Evolutionary conservation across 2,113 vertebrate genomes (phyloP), one percentile per base, ranked within the genome.

Genomic region (Canis aureus): DNA sequence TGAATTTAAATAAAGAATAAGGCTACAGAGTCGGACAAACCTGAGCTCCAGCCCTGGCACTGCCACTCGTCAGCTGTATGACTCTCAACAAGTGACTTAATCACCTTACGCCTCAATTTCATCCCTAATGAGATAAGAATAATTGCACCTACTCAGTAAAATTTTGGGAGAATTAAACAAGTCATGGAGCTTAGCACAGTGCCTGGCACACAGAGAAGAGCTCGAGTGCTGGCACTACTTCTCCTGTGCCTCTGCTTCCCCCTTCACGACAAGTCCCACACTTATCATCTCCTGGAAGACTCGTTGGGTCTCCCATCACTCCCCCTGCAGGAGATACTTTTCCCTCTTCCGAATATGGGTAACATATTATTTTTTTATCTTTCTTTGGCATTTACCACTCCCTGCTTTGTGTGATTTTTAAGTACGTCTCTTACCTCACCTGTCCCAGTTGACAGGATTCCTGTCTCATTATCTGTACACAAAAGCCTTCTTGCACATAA

Each of bases 61-160:
- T 35, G 35, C 19, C 17, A 13, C 16, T 73, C 35, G 35, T 73
- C 73, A 62, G 35, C 69, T 74, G 15, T 67, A 29, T 55, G 49
- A 84, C 51, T 67, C 78, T 35, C 62, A 29, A 4, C 10, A n/a
- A 80, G 51, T 83, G 53, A 83, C 16, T 62, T 32, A 62, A 66
- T 74, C 81, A 78, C 82, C 27, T 35, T 62, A 62, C 84, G 38
- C 32, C 60, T 86, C n/a, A 62, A 16, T 79, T 86, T 92, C 67
- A 93, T 49, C 17, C n/a, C 62, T 83, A 55, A 25, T 66, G n/a
- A 53, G 23, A 29, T 13, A 38, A 29, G 20, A 53, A 60, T 20
- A 35, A 83, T 29, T n/a, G n/a, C n/a, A 43, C 22, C 32, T 8
- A 10, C 71, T 62, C 20, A 29, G 32, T 43, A 22, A 74, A 25